Evolutionary conservation across 2,113 vertebrate genomes (phyloP), one percentile per base, ranked within the genome.

Genomic region (Lagopus leucura): DNA sequence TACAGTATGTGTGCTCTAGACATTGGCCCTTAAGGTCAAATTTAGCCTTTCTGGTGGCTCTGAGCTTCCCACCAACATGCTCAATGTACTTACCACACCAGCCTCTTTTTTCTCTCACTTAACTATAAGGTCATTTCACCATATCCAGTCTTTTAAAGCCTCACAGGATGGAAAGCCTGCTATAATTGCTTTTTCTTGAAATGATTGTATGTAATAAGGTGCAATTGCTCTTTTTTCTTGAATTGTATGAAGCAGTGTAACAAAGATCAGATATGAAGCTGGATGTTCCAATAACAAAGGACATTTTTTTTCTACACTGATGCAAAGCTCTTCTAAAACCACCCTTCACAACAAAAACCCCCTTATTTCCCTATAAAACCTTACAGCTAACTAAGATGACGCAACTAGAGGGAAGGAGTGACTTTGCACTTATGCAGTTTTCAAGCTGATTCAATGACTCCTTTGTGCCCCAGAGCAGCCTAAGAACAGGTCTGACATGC

Each of bases 401-500:
- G 12, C 0, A 0, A 25, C 72, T 70, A 55, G 36, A 89, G 42
- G 34, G 64, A 95, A 91, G 50, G 79, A 91, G 87, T 93, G 93
- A 93, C 79, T 89, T 81, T 86, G 78, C 87, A 93, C 50, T 28
- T 89, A 19, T 42, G 42, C 28, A 91, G 71, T 63, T 32, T 77
- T 86, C 87, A 88, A 72, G 78, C 61, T 96, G 89, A 89, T 80
- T 91, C 76, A 97, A 93, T 57, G 52, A 76, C 47, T 92, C 63
- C 45, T 60, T 42, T 34, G 84, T 93, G 92, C 42, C 92, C 82
- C 64, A 27, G 27, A 94, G 58, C 78, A 93, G 55, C 55, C 42
- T 28, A 64, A 91, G 87, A 95, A 95, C 95, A 85, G 75, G 95
- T 95, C 45, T 94, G 64, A 89, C 96, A 38, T 0, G 89, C 45